phyloP scores from a whole-genome alignment of 2,113 vertebrate genomes.

The Nothocercus julius region DNA sequence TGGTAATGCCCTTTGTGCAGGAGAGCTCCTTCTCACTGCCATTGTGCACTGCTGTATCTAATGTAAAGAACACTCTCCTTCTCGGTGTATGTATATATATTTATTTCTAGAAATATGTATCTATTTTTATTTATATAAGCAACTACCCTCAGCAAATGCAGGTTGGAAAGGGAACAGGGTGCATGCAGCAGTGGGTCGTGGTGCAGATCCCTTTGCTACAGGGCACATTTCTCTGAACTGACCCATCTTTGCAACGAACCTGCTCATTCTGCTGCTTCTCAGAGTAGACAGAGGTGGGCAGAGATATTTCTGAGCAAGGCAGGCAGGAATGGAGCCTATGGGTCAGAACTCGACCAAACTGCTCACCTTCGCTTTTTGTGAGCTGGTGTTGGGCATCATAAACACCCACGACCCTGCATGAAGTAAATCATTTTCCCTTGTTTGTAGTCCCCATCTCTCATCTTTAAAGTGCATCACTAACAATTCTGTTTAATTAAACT shows the following conservation, averaged over 20 bases:
- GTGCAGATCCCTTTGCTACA: neutral
- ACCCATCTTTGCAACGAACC: rapidly evolving
- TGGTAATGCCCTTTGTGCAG: neutral
- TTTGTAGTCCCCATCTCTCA: neutral
- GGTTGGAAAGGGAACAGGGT: rapidly evolving
- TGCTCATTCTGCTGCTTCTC: neutral
- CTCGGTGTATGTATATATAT: neutral
- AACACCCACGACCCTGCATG: neutral
- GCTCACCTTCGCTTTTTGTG: neutral
- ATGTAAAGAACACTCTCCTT: no score
- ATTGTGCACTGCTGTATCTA: neutral
- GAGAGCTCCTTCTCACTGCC: neutral
- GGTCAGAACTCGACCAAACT: neutral
- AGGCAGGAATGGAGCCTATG: neutral
- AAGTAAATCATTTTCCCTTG: neutral
- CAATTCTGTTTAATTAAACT: neutral
- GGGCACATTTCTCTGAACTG: neutral
- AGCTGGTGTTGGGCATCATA: neutral
- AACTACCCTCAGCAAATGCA: rapidly evolving
- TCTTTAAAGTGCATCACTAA: neutral
- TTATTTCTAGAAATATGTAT: rapidly evolving
- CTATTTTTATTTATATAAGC: rapidly evolving
- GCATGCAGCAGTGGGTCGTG: neutral
- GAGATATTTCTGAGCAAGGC: neutral
- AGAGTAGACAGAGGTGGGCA: neutral